Base-by-base conservation (phyloP, 2,797 vertebrate species). In the Taeniopygia guttata region DNA sequence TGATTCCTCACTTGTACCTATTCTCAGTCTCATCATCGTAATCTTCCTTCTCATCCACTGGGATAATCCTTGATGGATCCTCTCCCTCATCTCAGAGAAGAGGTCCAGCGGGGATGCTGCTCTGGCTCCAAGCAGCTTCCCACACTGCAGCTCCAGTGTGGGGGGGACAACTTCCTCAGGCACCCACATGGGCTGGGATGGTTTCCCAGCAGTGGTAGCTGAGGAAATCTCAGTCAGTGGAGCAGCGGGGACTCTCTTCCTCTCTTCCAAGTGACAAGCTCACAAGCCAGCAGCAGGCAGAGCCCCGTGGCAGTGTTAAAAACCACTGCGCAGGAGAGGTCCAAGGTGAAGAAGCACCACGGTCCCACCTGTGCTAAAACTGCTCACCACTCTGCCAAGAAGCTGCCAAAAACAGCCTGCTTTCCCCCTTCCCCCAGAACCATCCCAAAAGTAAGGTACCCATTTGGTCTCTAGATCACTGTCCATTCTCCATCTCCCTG, bases 281-380 rank as follows among this genome's bases (percentile, higher is more conserved):
- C 27, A n/a, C 10, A 32, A 45, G 56, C 12, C 1, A 0, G 22
- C 2, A 0, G 13, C 29, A 63, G 34, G 42, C 29, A 55, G 68
- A 64, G 16, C 10, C 29, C 29, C 11, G 3, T 7, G 10, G n/a
- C 48, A 46, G 12, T n/a, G 16, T 19, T 40, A 29, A 40, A 23
- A 63, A n/a, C 23, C 0, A 0, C 58, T 40, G 19, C 0, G 0
- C 34, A 34, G 58, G 49, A 20, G 25, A 40, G 13, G 34, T 11
- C 25, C 30, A 34, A 17, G 20, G 20, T 48, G 51, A 56, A 29
- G 16, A 25, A 42, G 11, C 25, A 17, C 36, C 25, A 48, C 1
- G 6, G 16, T 63, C 18, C n/a, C 34, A 19, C 1, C 22, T 3
- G 0, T 5, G 56, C 18, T 38, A 38, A 54, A 72, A 10, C 5